Evolutionary conservation across 2,888 invertebrate genomes (phyloP).

Genomic region (Didymodactylos carnosus): DNA sequence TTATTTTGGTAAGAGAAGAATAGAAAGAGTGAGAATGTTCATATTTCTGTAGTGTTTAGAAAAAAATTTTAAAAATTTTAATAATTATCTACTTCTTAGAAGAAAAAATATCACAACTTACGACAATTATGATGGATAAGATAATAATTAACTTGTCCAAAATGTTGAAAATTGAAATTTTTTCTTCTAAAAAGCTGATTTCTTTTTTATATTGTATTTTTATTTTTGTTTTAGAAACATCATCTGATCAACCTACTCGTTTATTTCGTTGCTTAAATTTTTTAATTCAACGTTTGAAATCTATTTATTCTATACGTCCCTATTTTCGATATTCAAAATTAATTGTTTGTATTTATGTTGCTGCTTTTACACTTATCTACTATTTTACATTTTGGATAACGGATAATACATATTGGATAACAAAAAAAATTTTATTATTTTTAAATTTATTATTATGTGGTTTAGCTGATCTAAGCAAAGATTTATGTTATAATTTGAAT

Average conservation of each 20-base stretch:
- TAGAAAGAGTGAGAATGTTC: too few relatives aligned
- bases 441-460: slow-evolving; percentile 6
- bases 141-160: too few relatives aligned
- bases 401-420: not conserved
- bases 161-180: too few relatives aligned
- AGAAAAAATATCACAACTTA: too few relatives aligned
- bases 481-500: not conserved
- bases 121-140: too few relatives aligned
- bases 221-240: too few relatives aligned
- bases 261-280: not conserved
- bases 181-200: too few relatives aligned
- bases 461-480: not conserved
- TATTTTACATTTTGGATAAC: slow-evolving; percentile 2
- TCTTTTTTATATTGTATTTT: too few relatives aligned
- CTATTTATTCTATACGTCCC: not conserved
- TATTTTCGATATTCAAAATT: slow-evolving; percentile 13
- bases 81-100: too few relatives aligned
- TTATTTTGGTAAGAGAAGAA: too few relatives aligned
- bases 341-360: slow-evolving; percentile 4
- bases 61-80: too few relatives aligned
- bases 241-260: not conserved
- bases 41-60: too few relatives aligned
- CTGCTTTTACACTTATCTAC: slow-evolving; percentile 9
- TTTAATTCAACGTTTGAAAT: not conserved
- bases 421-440: not conserved